Evolutionary conservation across 2,797 vertebrate genomes (phyloP), one percentile per base, ranked within the genome.

Genomic region (Vultur gryphus): DNA sequence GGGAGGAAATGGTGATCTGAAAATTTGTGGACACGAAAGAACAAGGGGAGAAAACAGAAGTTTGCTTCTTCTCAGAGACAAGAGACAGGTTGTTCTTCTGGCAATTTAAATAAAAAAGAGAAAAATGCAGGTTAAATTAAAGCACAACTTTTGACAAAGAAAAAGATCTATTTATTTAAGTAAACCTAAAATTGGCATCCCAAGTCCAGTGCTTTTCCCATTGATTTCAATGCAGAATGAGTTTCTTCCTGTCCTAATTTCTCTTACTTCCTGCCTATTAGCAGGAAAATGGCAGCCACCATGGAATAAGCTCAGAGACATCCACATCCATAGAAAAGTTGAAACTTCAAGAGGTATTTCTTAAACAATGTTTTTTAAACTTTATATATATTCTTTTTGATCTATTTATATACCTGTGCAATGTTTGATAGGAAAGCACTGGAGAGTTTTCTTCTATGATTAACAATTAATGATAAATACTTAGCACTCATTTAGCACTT

Each of bases 301-400:
- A 97, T 97, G 97, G 97, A 96, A 94, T 97, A 97, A 97, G 95
- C 96, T 97, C 97, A 97, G 97, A 97, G 97, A 97, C 97, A 95
- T 97, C 97, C 96, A 94, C 97, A 97, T 93, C 97, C 97, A 97
- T 97, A 97, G 97, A 97, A 95, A 97, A 97, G 94, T 97, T 97
- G 97, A 97, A 97, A 94, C 97, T 97, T 97, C 97, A 97, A 97
- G 97, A 97, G 97, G 97, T 97, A 97, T 97, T 97, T 97, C 97
- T 96, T 96, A 96, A 97, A 97, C 93, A 96, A 96, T 96, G 95
- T 97, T 97, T 97, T 97, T 96, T 95, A 93, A 96, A 89, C 94
- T 97, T 95, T 92, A 86, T 97, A 94, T 97, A 91, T 97, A 95
- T 95, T 94, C 93, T 87, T 96, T 97, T 94, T 93, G 57, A 84